A percentile compares a stretch with the other conserved stretches of the same genome.
Conservation (phyloP, 2,888 invertebrate genomes). For the Ischnura elegans region DNA sequence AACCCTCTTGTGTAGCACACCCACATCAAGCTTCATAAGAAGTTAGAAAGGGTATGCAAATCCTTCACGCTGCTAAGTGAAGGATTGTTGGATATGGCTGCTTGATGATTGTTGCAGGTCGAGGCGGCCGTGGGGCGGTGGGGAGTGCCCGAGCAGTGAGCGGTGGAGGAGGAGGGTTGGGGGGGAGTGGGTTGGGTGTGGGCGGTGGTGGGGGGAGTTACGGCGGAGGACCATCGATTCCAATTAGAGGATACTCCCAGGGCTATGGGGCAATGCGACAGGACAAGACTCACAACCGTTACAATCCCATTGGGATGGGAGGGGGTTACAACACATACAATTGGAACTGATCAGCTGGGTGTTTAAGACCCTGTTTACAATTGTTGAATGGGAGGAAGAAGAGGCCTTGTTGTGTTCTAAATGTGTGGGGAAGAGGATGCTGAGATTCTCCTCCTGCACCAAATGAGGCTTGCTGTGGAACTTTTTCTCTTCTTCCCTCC, state of each 20-base stretch:
- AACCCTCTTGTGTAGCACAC: background rate
- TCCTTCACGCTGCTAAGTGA: conserved; percentile 19
- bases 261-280: conserved; percentile 71
- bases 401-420: conserved; percentile 33
- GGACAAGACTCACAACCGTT: conserved; percentile 72
- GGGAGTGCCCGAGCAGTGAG: conserved; percentile 52
- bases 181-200: conserved; percentile 10
- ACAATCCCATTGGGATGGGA: conserved; percentile 73
- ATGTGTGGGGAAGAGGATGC: conserved; percentile 24
- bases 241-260: conserved; percentile 58
- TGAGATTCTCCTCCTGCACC: conserved; percentile 29
- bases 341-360: conserved; percentile 72
- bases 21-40: conserved; percentile 31
- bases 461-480: conserved; percentile 47
- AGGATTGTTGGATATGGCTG: conserved; percentile 40
- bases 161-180: conserved; percentile 54
- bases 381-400: conserved; percentile 47
- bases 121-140: conserved; percentile 62
- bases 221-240: conserved; percentile 53
- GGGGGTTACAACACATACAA: conserved; percentile 73
- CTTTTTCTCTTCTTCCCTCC: conserved; percentile 32
- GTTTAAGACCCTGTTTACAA: background rate
- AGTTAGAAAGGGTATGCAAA: conserved; percentile 3
- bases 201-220: conserved; percentile 53
- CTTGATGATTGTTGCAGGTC: conserved; percentile 63